Base-by-base conservation (phyloP, 2,888 invertebrate species). In the Onchidella celtica region DNA sequence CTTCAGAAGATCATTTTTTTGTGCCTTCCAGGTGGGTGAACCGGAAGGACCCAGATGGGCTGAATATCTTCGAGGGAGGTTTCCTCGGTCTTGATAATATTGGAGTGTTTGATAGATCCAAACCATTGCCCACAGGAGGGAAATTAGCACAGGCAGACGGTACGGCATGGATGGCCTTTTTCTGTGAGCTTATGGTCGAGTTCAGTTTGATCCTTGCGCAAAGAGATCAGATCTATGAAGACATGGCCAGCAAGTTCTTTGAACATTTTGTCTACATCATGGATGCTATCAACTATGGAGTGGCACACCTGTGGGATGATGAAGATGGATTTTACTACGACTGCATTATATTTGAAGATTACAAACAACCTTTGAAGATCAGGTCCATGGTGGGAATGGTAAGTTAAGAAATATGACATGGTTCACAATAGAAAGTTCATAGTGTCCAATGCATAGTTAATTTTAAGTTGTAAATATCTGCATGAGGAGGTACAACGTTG, bases 81-180 rank as follows among this genome's bases (percentile, higher is more conserved):
- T 86, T 87, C 68, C 81, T 90, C 24, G 90, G 90, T 29, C 87
- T 87, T 78, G 85, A 93, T 83, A 93, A 93, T 87, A 92, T 93
- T 32, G 91, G 92, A 36, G 89, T 90, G 65, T 89, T 93, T 82
- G 90, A 93, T 81, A 86, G 93, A 38, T 92, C 92, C 11, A 82
- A 86, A 69, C 90, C 85, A 17, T 75, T 90, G 32, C 89, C 89
- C 4, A 86, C 86, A 11, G 90, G 89, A 1, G 89, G 89, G 0
- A 87, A 82, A 59, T 85, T 90, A 21, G 88, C 87, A 0, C 90
- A 89, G 92, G 93, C 93, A 0, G 93, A 93, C 87, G 93, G 92
- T 40, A 92, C 93, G 1, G 93, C 92, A 0, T 93, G 93, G 93
- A 92, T 93, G 92, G 92, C 92, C 3, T 93, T 93, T 84, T 93